Percentiles rank a stretch among this genome's conserved stretches.
Evolutionary conservation across 2,888 invertebrate species (phyloP).

Genomic region (Hofmannophila pseudospretella): DNA sequence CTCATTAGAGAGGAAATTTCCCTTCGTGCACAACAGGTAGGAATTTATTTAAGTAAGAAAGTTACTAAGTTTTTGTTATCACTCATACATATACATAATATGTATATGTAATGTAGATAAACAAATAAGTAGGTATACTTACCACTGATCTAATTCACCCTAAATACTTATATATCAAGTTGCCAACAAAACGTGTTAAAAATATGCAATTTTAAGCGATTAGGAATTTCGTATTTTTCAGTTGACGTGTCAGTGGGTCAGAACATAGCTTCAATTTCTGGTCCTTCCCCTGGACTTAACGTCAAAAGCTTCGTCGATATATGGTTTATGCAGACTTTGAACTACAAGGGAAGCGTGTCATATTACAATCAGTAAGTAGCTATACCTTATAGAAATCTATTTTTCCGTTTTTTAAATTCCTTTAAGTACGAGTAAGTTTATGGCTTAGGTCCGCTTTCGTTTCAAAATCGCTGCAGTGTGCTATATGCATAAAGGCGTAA

Average conservation of each 20-base stretch:
- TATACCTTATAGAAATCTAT: not conserved
- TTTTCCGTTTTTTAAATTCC: not conserved
- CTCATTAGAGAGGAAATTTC: too few species aligned
- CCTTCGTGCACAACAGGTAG: too few species aligned
- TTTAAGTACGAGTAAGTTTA: not conserved
- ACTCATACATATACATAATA: too few species aligned
- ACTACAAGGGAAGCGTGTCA: slow-evolving; percentile 45
- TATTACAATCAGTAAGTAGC: slow-evolving; percentile 57
- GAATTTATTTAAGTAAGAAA: too few species aligned
- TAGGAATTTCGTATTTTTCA: slow-evolving; percentile 21
- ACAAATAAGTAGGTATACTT: too few species aligned
- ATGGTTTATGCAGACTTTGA: slow-evolving; percentile 56
- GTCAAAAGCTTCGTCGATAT: slow-evolving; percentile 56
- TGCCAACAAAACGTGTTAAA: not conserved
- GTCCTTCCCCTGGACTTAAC: slow-evolving; percentile 39
- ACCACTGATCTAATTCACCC: too few species aligned
- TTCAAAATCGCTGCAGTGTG: too few species aligned
- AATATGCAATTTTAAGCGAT: not conserved
- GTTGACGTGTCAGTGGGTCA: slow-evolving; percentile 49
- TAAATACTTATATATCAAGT: too few species aligned
- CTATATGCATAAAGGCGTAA: too few species aligned
- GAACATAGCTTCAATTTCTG: slow-evolving; percentile 49
- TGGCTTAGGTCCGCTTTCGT: too few species aligned
- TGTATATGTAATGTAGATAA: too few species aligned
- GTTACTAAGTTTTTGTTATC: too few species aligned